Evolutionary conservation across 1,140 invertebrate species (phyloP).

Genomic region (Trachymyrmex cornetzi): DNA sequence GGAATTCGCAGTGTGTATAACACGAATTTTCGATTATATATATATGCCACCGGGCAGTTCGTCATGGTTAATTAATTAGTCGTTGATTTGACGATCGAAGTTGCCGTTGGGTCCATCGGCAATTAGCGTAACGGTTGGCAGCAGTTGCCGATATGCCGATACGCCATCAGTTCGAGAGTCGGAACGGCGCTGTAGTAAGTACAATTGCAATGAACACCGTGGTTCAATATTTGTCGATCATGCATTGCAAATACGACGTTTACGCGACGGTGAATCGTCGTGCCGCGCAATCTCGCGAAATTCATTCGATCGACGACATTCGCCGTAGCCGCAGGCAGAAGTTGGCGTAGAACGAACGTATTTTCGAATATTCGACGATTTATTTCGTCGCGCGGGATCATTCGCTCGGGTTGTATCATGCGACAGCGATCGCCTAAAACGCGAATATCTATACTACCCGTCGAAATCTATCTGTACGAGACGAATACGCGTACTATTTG

Average conservation of each 20-base stretch:
- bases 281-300: neutral
- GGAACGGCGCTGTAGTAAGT: neutral
- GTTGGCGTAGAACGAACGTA: neutral
- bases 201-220: neutral
- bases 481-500: too few relatives aligned
- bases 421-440: too few relatives aligned
- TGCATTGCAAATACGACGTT: neutral
- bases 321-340: neutral
- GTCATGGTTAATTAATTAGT: neutral
- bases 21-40: neutral
- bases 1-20: neutral
- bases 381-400: neutral
- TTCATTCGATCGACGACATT: neutral
- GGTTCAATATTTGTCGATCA: neutral
- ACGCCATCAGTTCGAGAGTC: neutral
- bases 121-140: neutral
- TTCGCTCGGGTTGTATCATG: too few relatives aligned
- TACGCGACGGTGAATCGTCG: neutral
- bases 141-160: neutral
- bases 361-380: neutral
- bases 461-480: too few relatives aligned
- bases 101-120: neutral
- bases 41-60: neutral
- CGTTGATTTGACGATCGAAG: neutral
- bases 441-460: too few relatives aligned